Evolutionary conservation across 2,888 invertebrate species (phyloP), one percentile per base, ranked within the genome.

Genomic region (Hirudinaria manillensis): DNA sequence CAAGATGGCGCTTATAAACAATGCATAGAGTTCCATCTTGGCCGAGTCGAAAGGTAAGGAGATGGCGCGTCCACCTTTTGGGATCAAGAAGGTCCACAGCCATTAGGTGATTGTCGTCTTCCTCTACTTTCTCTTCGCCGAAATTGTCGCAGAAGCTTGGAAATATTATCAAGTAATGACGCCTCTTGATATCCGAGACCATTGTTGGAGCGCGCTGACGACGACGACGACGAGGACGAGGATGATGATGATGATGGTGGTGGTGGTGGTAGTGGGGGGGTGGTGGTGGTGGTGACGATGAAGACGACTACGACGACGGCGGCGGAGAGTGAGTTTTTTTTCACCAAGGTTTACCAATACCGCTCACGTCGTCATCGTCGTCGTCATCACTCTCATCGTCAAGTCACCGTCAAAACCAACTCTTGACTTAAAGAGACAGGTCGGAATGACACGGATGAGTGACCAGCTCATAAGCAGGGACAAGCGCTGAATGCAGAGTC

Each of bases 11-110:
- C 61, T 61, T 61, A 61, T 61, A 61, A 61, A 61, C 24, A 27
- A 61, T 61, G 61, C 61, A 61, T 61, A 61, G 29, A 61, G 61
- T n/a, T 61, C 29, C 61, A 29, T 61, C 61, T 27, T 61, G 61
- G 24, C 61, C 21, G 19, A 7, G 61, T 61, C 61, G 61, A 61
- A 16, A 61, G 61, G 61, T 61, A 61, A 61, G 61, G n/a, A 61
- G 61, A 61, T 61, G 61, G 61, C 21, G 61, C 61, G 10, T 19
- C 61, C 10, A 61, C 24, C 61, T 27, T 61, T 61, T 16, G 61
- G 61, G 61, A 61, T 61, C 61, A 24, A 7, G 61, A 10, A 19
- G 61, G 61, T 27, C 45, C 1, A 10, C 45, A 16, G 10, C 45
- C 45, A 45, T 45, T 45, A 45, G 45, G 45, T 45, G 45, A 45